Evolutionary conservation across 1,140 invertebrate genomes (phyloP).

Genomic region (Babylonia areolata): DNA sequence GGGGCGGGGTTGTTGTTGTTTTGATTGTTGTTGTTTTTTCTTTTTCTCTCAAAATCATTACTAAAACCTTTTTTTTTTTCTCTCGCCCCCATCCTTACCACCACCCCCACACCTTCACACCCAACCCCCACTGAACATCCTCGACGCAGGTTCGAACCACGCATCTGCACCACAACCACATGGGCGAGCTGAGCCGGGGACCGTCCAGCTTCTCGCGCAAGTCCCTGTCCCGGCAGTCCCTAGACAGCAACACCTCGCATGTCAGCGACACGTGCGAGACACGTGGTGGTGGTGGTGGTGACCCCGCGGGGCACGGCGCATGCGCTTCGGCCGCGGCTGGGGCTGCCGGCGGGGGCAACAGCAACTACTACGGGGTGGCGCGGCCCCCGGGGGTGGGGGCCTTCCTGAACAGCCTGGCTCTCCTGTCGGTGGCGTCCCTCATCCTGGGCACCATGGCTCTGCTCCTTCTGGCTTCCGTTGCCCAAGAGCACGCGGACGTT

Average conservation of each 20-base stretch:
- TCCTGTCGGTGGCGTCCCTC: constrained; percentile 47
- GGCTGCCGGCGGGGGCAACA: too few species aligned
- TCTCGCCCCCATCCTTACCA: too few species aligned
- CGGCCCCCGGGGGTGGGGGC: constrained; percentile 25
- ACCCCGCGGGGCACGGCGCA: not conserved
- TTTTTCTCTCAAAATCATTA: too few species aligned
- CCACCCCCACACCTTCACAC: too few species aligned
- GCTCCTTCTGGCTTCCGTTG: constrained; percentile 45
- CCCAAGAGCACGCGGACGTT: constrained; percentile 22
- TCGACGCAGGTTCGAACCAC: constrained; percentile 22
- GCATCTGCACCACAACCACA: constrained; percentile 2
- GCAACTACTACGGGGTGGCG: not conserved
- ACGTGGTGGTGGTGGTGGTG: too few species aligned
- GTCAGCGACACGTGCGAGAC: not conserved
- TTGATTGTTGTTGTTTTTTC: too few species aligned
- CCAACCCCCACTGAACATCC: too few species aligned
- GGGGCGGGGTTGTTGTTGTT: too few species aligned
- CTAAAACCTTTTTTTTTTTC: too few species aligned
- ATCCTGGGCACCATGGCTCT: constrained; percentile 42
- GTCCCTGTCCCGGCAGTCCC: constrained; percentile 29
- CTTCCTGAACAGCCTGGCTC: constrained; percentile 47
- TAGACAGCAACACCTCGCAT: constrained; percentile 30
- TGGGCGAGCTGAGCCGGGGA: constrained; percentile 36
- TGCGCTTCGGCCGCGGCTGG: not conserved
- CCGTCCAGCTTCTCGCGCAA: constrained; percentile 39